These are phyloP conservation scores for Stegostoma tigrinum DNA, from an alignment of 2,113 vertebrate species.

Conservation along the genomic window DNA sequence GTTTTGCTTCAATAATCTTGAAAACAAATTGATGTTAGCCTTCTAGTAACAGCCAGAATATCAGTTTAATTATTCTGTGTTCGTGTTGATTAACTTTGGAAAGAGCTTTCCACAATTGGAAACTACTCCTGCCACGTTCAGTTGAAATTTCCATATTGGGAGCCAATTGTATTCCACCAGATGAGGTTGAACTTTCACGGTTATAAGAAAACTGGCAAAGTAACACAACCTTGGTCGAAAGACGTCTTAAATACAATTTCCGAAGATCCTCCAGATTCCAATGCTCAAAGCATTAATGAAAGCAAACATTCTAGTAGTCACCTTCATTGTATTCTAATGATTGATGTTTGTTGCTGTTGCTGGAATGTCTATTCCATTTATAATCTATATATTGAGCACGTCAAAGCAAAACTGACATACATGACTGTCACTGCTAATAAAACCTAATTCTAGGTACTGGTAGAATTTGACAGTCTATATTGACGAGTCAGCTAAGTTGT, in stretches of 20 bases:
- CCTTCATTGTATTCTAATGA: neutral
- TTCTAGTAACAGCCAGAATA: neutral
- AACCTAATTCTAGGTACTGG: neutral
- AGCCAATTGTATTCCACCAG: neutral
- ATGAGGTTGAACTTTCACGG: neutral
- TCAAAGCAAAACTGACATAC: neutral
- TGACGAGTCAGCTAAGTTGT: neutral
- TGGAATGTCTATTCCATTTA: neutral
- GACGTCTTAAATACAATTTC: neutral
- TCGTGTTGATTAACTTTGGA: neutral
- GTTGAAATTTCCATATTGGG: neutral
- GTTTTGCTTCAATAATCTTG: neutral
- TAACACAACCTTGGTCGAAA: neutral
- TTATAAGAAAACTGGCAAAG: neutral
- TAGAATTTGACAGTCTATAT: neutral
- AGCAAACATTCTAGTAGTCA: neutral
- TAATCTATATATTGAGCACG: neutral
- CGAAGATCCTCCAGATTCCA: neutral
- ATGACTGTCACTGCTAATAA: neutral
- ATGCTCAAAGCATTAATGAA: neutral
- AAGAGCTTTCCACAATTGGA: neutral
- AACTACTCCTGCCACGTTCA: neutral
- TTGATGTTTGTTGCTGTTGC: neutral
- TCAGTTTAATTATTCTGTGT: neutral
- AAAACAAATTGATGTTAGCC: neutral